Evolutionary conservation across 1,140 invertebrate species (phyloP).

Genomic region (Lepidurus apus): DNA sequence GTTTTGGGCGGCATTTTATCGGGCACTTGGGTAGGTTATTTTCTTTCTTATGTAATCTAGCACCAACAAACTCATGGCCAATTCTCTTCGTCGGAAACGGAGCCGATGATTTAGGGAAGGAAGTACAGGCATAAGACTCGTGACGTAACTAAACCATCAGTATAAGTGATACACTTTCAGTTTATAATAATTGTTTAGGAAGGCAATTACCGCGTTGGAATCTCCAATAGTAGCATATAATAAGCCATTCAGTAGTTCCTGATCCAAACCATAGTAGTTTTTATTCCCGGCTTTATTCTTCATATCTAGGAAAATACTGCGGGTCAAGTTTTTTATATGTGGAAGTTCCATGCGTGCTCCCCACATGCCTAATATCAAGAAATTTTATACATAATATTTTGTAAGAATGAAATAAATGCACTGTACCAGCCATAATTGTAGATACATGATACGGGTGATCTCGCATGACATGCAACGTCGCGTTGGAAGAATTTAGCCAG

Average conservation of each 20-base stretch:
- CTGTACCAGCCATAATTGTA: no score
- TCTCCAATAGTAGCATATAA: background rate
- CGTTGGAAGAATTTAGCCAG: conserved; percentile 34
- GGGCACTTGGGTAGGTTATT: conserved; percentile 21
- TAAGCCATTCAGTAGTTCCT: background rate
- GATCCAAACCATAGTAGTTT: background rate
- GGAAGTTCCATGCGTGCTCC: background rate
- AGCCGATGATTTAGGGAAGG: background rate
- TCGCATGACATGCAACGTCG: conserved; percentile 38
- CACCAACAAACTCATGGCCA: background rate
- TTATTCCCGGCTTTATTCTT: background rate
- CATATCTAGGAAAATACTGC: background rate
- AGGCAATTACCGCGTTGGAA: background rate
- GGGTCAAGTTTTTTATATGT: background rate
- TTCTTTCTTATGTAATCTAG: background rate
- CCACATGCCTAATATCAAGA: conserved; percentile 33
- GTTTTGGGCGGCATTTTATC: background rate
- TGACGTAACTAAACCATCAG: conserved; percentile 19
- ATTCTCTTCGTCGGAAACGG: conserved; percentile 20
- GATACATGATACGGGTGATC: conserved; percentile 17
- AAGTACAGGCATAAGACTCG: background rate
- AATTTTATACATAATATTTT: background rate
- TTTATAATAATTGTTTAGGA: background rate
- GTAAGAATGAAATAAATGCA: no score
- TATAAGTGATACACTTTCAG: background rate